A percentile compares a stretch with the other conserved stretches of the same genome.
phyloP scores from a whole-genome alignment of 53 echinoderm and acorn worm species.

The Henricia sp. region DNA sequence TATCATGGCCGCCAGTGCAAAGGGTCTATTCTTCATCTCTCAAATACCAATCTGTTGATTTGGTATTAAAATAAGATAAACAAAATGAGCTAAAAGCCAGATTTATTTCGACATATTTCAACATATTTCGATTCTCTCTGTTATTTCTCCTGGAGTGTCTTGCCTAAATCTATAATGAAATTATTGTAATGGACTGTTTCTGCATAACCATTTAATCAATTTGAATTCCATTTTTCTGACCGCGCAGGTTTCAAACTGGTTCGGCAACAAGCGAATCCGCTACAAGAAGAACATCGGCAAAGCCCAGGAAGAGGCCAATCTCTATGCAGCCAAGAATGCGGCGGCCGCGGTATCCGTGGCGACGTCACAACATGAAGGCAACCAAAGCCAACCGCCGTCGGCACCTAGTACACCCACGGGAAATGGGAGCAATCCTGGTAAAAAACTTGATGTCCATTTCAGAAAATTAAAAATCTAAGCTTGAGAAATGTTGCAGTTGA shows the following conservation, averaged over 20 bases:
- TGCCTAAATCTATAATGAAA: too few relatives aligned
- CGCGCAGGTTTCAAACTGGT: conserved; percentile 97
- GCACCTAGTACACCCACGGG: conserved; percentile 94
- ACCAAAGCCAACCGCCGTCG: conserved; percentile 74
- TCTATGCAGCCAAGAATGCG: conserved; percentile 99
- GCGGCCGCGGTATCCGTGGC: conserved; percentile 94
- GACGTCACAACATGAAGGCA: conserved; percentile 70
- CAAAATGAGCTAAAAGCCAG: too few relatives aligned
- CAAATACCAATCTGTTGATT: too few relatives aligned
- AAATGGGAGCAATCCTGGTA: conserved; percentile 63
- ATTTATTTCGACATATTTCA: too few relatives aligned
- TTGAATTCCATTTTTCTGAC: conserved; percentile 9
- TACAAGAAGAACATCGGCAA: conserved; percentile 99
- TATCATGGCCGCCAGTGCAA: too few relatives aligned
- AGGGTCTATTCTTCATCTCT: too few relatives aligned
- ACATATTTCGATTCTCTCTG: too few relatives aligned
- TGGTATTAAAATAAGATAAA: too few relatives aligned
- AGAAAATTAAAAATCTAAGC: too few relatives aligned
- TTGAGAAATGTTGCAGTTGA: too few relatives aligned
- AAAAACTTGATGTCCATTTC: too few relatives aligned
- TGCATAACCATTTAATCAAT: background rate
- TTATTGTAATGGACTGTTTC: background rate
- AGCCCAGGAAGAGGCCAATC: conserved; percentile 99
- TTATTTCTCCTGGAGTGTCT: too few relatives aligned
- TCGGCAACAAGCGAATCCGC: conserved; percentile 99